Conservation (phyloP, 2,113 vertebrate genomes). For the Crotalus helleri region DNA sequence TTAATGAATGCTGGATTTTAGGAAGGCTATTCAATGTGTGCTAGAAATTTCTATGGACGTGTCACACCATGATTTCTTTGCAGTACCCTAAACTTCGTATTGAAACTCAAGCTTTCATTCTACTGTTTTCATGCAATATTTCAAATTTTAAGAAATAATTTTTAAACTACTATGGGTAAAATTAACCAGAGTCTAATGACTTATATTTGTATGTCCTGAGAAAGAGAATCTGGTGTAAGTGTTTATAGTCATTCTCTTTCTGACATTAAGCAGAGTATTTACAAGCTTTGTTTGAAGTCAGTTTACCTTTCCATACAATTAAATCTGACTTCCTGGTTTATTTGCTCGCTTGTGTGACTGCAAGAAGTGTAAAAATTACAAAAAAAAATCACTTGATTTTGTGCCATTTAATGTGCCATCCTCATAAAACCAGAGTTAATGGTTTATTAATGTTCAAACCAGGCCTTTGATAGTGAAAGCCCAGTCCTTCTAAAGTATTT, state of each 20-base stretch:
- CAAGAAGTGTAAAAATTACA: neutral
- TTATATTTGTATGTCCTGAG: neutral
- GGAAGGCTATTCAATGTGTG: accelerated
- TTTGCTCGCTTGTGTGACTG: neutral
- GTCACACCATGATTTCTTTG: neutral
- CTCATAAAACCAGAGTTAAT: neutral
- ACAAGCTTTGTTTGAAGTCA: neutral
- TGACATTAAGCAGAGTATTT: neutral
- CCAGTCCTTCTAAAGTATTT: neutral
- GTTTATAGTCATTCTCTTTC: neutral
- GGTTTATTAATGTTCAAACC: neutral
- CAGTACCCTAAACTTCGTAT: neutral
- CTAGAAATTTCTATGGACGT: neutral
- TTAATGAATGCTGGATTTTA: neutral
- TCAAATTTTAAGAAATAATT: neutral
- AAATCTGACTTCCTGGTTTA: neutral
- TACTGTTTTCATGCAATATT: neutral
- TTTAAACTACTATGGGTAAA: neutral
- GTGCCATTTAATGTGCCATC: neutral
- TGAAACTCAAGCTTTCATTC: neutral
- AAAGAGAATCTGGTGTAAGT: neutral
- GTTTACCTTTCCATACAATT: neutral
- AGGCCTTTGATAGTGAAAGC: neutral
- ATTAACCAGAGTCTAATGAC: neutral
- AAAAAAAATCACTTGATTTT: neutral